phyloP scores from a whole-genome alignment of 2,888 invertebrate species.

The Drosophila mettleri region DNA sequence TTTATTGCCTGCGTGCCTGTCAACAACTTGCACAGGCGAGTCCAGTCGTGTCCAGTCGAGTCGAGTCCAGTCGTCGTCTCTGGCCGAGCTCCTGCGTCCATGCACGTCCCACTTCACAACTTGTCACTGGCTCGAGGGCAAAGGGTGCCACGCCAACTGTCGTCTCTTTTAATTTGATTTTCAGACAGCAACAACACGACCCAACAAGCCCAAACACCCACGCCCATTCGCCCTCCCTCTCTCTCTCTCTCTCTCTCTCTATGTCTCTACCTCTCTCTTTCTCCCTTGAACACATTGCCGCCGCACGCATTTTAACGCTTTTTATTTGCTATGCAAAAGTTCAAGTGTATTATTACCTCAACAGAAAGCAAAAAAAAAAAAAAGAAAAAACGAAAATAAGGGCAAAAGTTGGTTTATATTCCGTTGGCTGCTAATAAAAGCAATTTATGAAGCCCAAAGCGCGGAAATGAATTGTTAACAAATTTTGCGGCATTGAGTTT shows the following conservation, averaged over 20 bases:
- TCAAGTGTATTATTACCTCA: constrained; percentile 75
- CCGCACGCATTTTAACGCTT: constrained; percentile 68
- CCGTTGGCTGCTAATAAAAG: constrained; percentile 72
- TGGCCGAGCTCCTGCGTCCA: constrained; percentile 2
- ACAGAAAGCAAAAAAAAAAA: constrained; percentile 16
- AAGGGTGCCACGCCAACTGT: constrained; percentile 54
- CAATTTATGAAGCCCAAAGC: constrained; percentile 80
- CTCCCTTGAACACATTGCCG: no score
- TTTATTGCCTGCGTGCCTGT: constrained; percentile 84
- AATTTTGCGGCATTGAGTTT: constrained; percentile 63
- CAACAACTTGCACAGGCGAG: constrained; percentile 71
- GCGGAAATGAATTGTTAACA: constrained; percentile 81
- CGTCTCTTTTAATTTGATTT: constrained; percentile 78
- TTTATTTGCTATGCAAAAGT: constrained; percentile 81
- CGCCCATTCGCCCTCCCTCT: not conserved
- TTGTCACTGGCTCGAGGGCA: constrained; percentile 76
- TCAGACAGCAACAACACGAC: constrained; percentile 42
- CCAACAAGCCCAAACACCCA: not conserved
- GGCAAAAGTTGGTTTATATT: constrained; percentile 57
- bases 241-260: not conserved
- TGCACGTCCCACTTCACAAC: constrained; percentile 63
- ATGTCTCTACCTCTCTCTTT: not conserved
- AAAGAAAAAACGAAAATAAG: not conserved
- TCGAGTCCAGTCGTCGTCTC: constrained; percentile 10
- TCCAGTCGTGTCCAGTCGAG: constrained; percentile 3